Evolutionary conservation across 2,797 vertebrate species (phyloP), one percentile per base, ranked within the genome.

Genomic region (Gallinago solitaria): DNA sequence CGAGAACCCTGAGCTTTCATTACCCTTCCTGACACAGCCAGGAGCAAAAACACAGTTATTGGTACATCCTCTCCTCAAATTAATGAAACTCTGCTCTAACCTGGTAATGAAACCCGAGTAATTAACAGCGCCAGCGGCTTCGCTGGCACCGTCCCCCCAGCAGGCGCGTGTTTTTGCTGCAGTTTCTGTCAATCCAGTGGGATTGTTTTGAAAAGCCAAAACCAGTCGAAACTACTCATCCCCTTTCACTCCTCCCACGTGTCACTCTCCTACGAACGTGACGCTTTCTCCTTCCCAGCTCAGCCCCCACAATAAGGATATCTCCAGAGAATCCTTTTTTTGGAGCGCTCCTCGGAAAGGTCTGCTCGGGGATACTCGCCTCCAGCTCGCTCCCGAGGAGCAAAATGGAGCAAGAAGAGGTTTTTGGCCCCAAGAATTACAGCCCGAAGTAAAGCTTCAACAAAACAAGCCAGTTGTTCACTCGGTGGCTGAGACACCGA

Each of bases 201-300:
- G 56, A 80, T 45, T 41, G 67, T 73, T 91, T 43, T 17, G 80
- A 61, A 90, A 71, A 93, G 53, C 19, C 5, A 16, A 59, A 53
- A 53, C 14, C 70, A 90, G 65, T 27, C 0, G 0, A 67, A 86
- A 75, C 50, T 28, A 28, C 35, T 83, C 24, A 7, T 16, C 78
- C 59, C 74, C 43, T 67, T 56, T 71, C 61, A 11, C 43, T 69
- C 68, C 88, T 91, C 75, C 87, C 73, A 67, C 61, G 0, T 33
- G 59, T 75, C 0, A 0, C 79, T 33, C 33, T 32, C 54, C 59
- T 23, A 10, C 0, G 1, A 89, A 32, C 0, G 0, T 15, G n/a
- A 37, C 2, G 1, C 51, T 27, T 87, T 24, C 33, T 21, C 32
- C 48, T 67, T 78, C 54, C 83, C 67, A 61, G 28, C 59, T 79